phyloP scores from a whole-genome alignment of 2,797 vertebrate genomes.

The Crocodylus rhombifer region DNA sequence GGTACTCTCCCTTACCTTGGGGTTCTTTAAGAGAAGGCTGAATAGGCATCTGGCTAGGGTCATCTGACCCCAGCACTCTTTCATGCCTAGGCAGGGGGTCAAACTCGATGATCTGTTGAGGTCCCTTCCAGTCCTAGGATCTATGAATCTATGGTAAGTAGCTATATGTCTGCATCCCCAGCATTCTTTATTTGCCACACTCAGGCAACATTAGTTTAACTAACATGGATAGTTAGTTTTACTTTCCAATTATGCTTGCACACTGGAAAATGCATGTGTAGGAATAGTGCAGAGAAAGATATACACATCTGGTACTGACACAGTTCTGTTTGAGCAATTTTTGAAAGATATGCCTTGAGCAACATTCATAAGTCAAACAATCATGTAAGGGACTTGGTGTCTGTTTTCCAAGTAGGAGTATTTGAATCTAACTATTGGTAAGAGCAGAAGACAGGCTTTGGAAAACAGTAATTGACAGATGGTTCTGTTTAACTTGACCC shows the following conservation, averaged over 20 bases:
- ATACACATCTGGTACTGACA: neutral
- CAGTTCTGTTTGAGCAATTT: constrained; percentile 40
- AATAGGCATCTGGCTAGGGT: too few relatives aligned
- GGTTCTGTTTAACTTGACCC: neutral
- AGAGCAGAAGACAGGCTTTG: constrained; percentile 4
- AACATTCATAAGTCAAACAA: constrained; percentile 57
- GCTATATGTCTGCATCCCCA: neutral
- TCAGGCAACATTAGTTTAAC: neutral
- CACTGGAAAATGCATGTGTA: neutral
- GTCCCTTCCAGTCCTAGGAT: too few relatives aligned
- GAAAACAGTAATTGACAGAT: neutral
- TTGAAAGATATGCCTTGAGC: constrained; percentile 54
- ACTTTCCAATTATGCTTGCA: neutral
- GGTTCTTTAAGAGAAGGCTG: too few relatives aligned
- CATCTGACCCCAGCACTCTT: too few relatives aligned
- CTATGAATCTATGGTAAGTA: neutral
- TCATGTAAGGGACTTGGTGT: constrained; percentile 14
- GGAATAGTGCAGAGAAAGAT: constrained; percentile 19
- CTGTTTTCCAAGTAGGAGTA: constrained; percentile 22
- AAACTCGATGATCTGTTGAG: too few relatives aligned
- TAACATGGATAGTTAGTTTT: neutral
- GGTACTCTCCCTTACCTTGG: too few relatives aligned
- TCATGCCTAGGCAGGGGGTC: too few relatives aligned
- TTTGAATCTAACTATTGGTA: neutral
- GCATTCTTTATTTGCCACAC: neutral